Evolutionary conservation across 2,113 vertebrate genomes (phyloP).

Genomic region (Lepisosteus osseus): DNA sequence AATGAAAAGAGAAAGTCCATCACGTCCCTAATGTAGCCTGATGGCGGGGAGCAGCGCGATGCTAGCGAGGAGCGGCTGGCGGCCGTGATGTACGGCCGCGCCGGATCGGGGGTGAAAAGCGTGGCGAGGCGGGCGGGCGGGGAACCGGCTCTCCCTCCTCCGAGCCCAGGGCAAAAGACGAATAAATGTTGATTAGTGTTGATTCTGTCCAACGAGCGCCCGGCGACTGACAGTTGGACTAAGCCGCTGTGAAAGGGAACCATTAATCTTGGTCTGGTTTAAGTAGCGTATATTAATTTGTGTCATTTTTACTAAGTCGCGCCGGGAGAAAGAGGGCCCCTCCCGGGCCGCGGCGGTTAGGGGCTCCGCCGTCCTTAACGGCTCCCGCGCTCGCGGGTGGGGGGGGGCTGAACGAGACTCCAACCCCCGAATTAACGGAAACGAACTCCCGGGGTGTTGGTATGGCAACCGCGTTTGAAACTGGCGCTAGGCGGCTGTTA

Average conservation of each 20-base stretch:
- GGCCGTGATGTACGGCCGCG: slow-evolving; percentile 87
- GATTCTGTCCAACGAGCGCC: slow-evolving; percentile 94
- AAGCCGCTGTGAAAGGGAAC: slow-evolving; percentile 93
- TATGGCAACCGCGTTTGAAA: slow-evolving; percentile 85
- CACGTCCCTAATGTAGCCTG: slow-evolving; percentile 90
- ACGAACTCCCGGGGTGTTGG: slow-evolving; percentile 95
- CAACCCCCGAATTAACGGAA: slow-evolving; percentile 89
- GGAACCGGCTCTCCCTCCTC: slow-evolving; percentile 73
- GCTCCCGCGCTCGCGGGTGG: slow-evolving; percentile 66
- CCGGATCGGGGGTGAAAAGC: slow-evolving; percentile 94
- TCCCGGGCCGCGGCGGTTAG: slow-evolving; percentile 69
- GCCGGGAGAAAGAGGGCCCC: slow-evolving; percentile 73
- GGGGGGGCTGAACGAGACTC: slow-evolving; percentile 82
- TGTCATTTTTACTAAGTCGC: slow-evolving; percentile 98
- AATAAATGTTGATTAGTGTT: slow-evolving; percentile 99
- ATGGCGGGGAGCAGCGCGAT: slow-evolving; percentile 65
- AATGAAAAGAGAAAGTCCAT: slow-evolving; percentile 98
- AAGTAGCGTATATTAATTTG: slow-evolving; percentile 99
- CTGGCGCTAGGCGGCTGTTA: slow-evolving; percentile 53
- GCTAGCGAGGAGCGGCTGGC: slow-evolving; percentile 67
- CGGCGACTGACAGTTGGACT: slow-evolving; percentile 94
- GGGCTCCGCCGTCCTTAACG: slow-evolving; percentile 46
- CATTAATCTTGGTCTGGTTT: slow-evolving; percentile 99
- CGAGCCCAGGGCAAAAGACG: slow-evolving; percentile 95
- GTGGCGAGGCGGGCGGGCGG: slow-evolving; percentile 77